A percentile compares a stretch with the other conserved stretches of the same genome.
These are phyloP conservation scores for Paramisgurnus dabryanus DNA, from an alignment of 2,113 vertebrate species.

Conservation along the genomic window DNA sequence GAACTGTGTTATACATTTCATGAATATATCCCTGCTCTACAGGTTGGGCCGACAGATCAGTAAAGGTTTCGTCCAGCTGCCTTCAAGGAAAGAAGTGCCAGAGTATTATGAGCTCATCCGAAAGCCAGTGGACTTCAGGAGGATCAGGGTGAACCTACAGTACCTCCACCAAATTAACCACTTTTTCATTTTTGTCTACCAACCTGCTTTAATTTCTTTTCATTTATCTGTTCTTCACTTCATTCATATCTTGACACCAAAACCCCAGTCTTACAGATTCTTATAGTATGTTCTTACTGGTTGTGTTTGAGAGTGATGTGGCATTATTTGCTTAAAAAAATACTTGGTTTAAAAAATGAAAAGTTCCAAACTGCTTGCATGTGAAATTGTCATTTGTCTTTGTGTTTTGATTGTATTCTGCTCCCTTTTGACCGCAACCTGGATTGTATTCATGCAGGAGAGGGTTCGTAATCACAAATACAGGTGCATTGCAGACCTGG, in stretches of 20 bases:
- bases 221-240: not conserved
- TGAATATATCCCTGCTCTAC: slow-evolving; percentile 50
- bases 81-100: slow-evolving; percentile 94
- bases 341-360: not conserved
- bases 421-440: not conserved
- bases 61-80: slow-evolving; percentile 98
- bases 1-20: not conserved
- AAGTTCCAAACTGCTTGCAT: too few species aligned
- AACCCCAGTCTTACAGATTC: not conserved
- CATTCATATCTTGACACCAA: not conserved
- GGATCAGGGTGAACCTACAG: slow-evolving; percentile 86
- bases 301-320: not conserved
- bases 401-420: not conserved
- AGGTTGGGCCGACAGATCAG: slow-evolving; percentile 97
- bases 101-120: slow-evolving; percentile 98
- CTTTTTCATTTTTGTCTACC: not conserved
- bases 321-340: not conserved
- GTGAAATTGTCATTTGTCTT: not conserved
- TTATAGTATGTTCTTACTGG: slow-evolving; percentile 2
- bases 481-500: slow-evolving; percentile 91
- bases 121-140: slow-evolving; percentile 97
- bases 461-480: slow-evolving; percentile 98
- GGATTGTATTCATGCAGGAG: slow-evolving; percentile 75
- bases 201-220: not conserved
- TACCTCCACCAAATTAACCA: not conserved